Conservation (phyloP, 1,140 invertebrate species). For the Heterodera carotae region DNA sequence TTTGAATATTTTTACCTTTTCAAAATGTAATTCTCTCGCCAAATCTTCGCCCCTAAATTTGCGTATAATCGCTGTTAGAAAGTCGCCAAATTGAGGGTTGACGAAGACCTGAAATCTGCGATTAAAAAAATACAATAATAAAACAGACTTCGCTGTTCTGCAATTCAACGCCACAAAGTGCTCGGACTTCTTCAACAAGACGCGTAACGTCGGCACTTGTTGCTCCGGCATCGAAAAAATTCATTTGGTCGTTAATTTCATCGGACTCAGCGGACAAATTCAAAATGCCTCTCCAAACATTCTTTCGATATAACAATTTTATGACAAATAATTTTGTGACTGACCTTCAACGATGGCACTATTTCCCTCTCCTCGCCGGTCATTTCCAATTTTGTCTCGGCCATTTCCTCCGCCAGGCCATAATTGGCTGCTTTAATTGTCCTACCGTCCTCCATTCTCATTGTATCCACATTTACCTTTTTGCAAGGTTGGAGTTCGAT, state of each 20-base stretch:
- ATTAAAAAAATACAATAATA: not conserved
- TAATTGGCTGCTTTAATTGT: conserved; percentile 82
- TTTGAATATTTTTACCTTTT: conserved; percentile 54
- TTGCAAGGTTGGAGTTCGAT: not conserved
- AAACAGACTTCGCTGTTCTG: conserved; percentile 79
- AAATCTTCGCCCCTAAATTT: conserved; percentile 72
- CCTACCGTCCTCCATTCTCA: conserved; percentile 74
- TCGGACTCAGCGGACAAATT: conserved; percentile 70
- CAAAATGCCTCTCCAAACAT: conserved; percentile 83
- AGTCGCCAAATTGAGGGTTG: conserved; percentile 83
- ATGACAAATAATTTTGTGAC: too few species aligned
- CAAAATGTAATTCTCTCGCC: conserved; percentile 45
- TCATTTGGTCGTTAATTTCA: conserved; percentile 76
- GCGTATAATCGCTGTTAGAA: conserved; percentile 73
- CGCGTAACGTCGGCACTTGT: conserved; percentile 89
- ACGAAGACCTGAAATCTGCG: conserved; percentile 74
- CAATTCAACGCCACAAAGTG: conserved; percentile 76
- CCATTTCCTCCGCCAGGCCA: conserved; percentile 71
- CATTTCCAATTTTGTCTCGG: conserved; percentile 73
- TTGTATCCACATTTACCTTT: conserved; percentile 73
- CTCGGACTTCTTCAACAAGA: conserved; percentile 86
- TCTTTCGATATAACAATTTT: conserved; percentile 65
- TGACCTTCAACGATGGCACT: conserved; percentile 68
- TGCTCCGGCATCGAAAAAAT: conserved; percentile 88
- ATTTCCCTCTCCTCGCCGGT: conserved; percentile 77